Evolutionary conservation across 2,888 invertebrate genomes (phyloP).

Genomic region (Nemotelus nigrinus): DNA sequence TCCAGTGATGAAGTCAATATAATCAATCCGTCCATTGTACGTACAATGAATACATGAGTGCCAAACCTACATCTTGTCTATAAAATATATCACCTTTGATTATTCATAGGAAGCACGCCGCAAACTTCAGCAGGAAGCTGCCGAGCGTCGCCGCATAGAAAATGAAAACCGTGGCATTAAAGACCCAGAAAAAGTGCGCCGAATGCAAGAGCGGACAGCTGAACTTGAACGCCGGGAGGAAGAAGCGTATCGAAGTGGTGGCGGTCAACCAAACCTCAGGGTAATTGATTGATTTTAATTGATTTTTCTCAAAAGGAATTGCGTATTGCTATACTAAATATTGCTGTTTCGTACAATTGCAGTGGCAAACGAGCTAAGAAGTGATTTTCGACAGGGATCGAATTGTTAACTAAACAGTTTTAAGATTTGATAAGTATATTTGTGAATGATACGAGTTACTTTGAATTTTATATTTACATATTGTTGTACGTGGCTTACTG

Average conservation of each 20-base stretch:
- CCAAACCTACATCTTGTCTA: background rate
- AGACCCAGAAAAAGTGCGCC: constrained; percentile 70
- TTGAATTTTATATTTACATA: constrained; percentile 6
- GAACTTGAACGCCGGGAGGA: constrained; percentile 70
- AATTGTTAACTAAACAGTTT: background rate
- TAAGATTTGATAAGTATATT: background rate
- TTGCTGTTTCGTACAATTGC: constrained; percentile 2
- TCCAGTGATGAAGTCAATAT: constrained; percentile 56
- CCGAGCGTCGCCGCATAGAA: constrained; percentile 71
- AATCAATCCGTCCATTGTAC: constrained; percentile 30
- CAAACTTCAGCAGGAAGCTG: constrained; percentile 74
- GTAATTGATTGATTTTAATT: constrained; percentile 48
- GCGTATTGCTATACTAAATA: background rate
- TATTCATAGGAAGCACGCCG: constrained; percentile 71
- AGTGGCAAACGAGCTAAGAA: constrained; percentile 30
- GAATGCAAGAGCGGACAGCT: constrained; percentile 69
- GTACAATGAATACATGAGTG: background rate
- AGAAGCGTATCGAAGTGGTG: constrained; percentile 62
- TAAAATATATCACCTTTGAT: background rate
- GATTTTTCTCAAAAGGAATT: background rate
- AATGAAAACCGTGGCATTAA: constrained; percentile 73
- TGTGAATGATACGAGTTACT: no score
- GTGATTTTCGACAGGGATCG: background rate
- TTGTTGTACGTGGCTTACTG: background rate
- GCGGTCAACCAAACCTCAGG: constrained; percentile 54